Base-by-base conservation (phyloP, 2,888 invertebrate species). In the Perizoma affinitatum region DNA sequence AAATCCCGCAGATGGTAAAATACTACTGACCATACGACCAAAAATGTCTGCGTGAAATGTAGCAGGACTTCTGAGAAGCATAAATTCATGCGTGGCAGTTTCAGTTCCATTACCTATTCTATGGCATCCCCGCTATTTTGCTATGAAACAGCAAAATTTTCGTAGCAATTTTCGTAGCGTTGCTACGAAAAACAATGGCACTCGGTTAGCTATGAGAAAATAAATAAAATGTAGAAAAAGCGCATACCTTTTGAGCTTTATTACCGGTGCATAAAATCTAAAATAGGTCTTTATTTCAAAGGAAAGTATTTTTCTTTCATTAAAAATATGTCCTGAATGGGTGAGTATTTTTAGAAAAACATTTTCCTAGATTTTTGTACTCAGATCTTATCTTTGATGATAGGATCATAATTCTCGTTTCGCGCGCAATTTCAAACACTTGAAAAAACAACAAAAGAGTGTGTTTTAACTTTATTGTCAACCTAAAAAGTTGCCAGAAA, bases 91-190 rank as follows among this genome's bases (percentile, higher is more conserved):
- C 7, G 42, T 42, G 8, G n/a, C n/a, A 42, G 49, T 59, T 60
- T 55, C 54, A n/a, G 9, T 55, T 60, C 60, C 48, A 55, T 6
- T 10, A 7, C n/a, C 5, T 6, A 54, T 42, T 41, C 44, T 22
- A 48, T 36, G 9, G 5, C 10, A 54, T 38, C 48, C 48, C 51
- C 53, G 54, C 51, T 51, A 54, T 56, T 61, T 53, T 43, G 61
- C 66, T 61, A 61, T 63, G 58, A 2, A 22, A 22, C 22, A 22
- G 47, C 43, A 38, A 33, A 47, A 54, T 54, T 56, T 48, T 61
- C 63, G 68, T 66, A 68, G 68, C 59, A 42, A 62, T 55, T 65
- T 59, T 60, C 63, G 63, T 68, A 65, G 63, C 59, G 44, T 22
- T 43, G 58, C 65, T 67, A 65, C 63, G 58, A 53, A 47, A 43